These are phyloP conservation scores for Blomia tropicalis DNA, from an alignment of 2,888 invertebrate species.

Conservation along the genomic window DNA sequence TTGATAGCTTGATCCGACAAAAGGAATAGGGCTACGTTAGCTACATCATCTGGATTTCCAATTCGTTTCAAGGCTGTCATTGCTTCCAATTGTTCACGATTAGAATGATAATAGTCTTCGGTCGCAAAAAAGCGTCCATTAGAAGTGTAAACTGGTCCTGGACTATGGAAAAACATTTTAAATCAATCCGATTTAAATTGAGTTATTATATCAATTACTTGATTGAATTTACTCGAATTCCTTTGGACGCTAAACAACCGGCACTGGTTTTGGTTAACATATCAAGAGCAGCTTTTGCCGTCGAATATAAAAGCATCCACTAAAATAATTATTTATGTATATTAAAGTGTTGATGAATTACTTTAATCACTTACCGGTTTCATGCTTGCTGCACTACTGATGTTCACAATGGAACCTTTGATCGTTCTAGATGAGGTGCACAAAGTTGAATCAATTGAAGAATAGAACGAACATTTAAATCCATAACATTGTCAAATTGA, in stretches of 20 bases:
- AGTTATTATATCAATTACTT: conserved; percentile 4
- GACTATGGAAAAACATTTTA: neutral
- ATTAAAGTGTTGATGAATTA: neutral
- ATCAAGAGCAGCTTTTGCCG: conserved; percentile 13
- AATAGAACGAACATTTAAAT: conserved; percentile 4
- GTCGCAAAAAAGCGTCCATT: conserved; percentile 1
- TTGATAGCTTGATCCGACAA: neutral
- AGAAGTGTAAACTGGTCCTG: neutral
- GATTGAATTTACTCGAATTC: conserved; percentile 16
- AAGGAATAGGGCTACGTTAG: neutral
- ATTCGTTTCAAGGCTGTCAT: neutral
- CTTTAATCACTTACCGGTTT: conserved; percentile 2
- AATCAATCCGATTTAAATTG: neutral
- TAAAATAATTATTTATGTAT: neutral
- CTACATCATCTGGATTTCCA: neutral
- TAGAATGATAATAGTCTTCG: neutral
- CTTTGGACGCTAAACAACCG: neutral
- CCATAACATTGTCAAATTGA: neutral
- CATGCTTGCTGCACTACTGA: neutral
- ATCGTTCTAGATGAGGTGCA: conserved; percentile 21
- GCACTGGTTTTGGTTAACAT: conserved; percentile 15
- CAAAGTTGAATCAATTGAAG: conserved; percentile 16
- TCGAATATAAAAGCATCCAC: neutral
- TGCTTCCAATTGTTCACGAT: neutral
- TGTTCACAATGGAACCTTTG: conserved; percentile 21